A percentile compares a stretch with the other conserved stretches of the same genome.
phyloP scores from a whole-genome alignment of 2,113 vertebrate species.

The Epinephelus fuscoguttatus region DNA sequence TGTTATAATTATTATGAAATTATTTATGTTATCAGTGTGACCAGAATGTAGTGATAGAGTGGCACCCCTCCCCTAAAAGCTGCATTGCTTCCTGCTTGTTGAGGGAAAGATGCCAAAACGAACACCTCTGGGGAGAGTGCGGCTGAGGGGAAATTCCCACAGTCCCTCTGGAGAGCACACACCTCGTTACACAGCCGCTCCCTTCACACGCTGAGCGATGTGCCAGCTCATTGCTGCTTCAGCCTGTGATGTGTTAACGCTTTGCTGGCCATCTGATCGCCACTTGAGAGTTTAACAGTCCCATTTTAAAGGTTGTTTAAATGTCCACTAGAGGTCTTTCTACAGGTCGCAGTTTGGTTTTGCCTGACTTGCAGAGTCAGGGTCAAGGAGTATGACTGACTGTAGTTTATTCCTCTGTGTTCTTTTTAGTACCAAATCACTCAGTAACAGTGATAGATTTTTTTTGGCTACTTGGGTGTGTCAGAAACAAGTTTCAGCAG shows the following conservation, averaged over 20 bases:
- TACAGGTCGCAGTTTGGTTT: too few relatives aligned
- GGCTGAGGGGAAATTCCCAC: not conserved
- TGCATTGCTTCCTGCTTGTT: not conserved
- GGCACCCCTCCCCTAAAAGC: not conserved
- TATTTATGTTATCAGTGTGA: not conserved
- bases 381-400: too few relatives aligned
- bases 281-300: not conserved
- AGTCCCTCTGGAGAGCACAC: not conserved
- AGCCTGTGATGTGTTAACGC: not conserved
- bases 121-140: not conserved
- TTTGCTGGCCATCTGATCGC: not conserved
- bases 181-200: not conserved
- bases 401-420: too few relatives aligned
- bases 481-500: too few relatives aligned
- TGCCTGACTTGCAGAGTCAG: too few relatives aligned
- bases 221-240: not conserved
- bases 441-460: too few relatives aligned
- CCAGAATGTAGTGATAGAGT: not conserved
- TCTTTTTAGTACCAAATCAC: too few relatives aligned
- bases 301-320: not conserved
- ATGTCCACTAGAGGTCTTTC: too few relatives aligned
- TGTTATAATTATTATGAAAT: not conserved
- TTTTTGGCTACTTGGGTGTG: too few relatives aligned
- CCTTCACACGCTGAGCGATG: not conserved
- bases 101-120: not conserved